phyloP scores from a whole-genome alignment of 2,888 invertebrate species.

The Tridacna gigas region DNA sequence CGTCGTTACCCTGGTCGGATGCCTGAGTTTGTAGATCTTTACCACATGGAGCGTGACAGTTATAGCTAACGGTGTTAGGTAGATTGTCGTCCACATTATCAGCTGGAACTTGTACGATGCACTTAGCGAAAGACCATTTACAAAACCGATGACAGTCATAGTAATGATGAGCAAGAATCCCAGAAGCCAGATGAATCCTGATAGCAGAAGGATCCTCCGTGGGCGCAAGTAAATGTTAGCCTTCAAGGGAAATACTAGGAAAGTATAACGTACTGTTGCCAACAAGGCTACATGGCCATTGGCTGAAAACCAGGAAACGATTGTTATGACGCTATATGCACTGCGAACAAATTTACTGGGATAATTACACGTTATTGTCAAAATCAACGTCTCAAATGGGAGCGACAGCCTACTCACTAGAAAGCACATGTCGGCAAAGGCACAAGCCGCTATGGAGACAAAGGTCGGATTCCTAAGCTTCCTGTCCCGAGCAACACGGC shows the following conservation, averaged over 20 bases:
- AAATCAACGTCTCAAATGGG: slow-evolving; percentile 33
- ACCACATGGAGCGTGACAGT: slow-evolving; percentile 36
- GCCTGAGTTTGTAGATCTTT: slow-evolving; percentile 39
- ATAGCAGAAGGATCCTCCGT: slow-evolving; percentile 35
- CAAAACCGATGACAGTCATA: slow-evolving; percentile 10
- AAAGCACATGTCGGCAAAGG: slow-evolving; percentile 42
- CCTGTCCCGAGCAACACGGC: slow-evolving; percentile 28
- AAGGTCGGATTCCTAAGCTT: slow-evolving; percentile 46
- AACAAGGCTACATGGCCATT: slow-evolving; percentile 52
- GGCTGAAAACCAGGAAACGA: slow-evolving; percentile 46
- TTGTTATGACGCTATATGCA: slow-evolving; percentile 31
- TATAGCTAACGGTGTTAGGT: slow-evolving; percentile 48
- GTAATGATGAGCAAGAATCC: slow-evolving; percentile 40
- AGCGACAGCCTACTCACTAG: slow-evolving; percentile 10
- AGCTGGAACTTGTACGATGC: slow-evolving; percentile 32
- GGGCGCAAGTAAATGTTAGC: slow-evolving; percentile 27
- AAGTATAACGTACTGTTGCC: slow-evolving; percentile 48
- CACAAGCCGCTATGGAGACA: slow-evolving; percentile 45
- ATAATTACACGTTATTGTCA: slow-evolving; percentile 17
- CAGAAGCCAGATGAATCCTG: slow-evolving; percentile 43
- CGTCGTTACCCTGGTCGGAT: slow-evolving; percentile 34
- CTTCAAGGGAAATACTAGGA: slow-evolving; percentile 37
- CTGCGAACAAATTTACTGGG: background rate
- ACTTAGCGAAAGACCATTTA: slow-evolving; percentile 4
- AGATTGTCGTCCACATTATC: slow-evolving; percentile 41